Conservation (phyloP, 2,888 invertebrate species). For the Salticus scenicus region DNA sequence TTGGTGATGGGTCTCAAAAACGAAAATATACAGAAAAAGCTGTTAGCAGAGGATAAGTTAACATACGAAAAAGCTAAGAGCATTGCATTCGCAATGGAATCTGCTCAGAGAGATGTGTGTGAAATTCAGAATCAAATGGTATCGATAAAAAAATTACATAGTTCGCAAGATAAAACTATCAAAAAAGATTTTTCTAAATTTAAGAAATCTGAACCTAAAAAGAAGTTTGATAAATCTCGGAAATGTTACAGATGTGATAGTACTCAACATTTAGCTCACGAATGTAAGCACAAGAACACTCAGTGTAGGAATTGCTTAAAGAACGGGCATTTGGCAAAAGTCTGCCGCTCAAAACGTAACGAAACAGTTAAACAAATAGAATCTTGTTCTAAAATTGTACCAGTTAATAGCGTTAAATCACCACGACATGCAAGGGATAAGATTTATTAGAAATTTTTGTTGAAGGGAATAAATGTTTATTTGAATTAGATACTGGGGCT, state of each 20-base stretch:
- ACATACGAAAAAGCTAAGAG: conserved; percentile 50
- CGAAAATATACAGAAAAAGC: no score
- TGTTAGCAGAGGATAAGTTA: conserved; percentile 53
- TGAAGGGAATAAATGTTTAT: no score
- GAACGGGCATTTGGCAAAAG: conserved; percentile 54
- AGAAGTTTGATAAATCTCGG: conserved; percentile 48
- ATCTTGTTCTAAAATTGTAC: no score
- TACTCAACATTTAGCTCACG: conserved; percentile 52
- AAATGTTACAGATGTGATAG: conserved; percentile 52
- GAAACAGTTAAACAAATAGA: no score
- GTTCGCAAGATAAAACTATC: conserved; percentile 41
- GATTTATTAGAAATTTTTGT: no score
- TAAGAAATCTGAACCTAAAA: conserved; percentile 40
- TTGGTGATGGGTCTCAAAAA: no score
- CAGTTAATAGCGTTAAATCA: no score
- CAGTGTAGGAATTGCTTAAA: conserved; percentile 53
- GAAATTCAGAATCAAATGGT: conserved; percentile 52
- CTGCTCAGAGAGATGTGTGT: conserved; percentile 50
- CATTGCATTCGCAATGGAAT: conserved; percentile 54
- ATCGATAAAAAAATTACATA: conserved; percentile 49
- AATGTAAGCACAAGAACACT: conserved; percentile 52
- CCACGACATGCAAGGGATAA: no score
- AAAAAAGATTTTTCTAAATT: conserved; percentile 50
- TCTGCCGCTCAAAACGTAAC: conserved; percentile 48
- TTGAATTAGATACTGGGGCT: no score